Evolutionary conservation across 2,888 invertebrate genomes (phyloP), one percentile per base, ranked within the genome.

Genomic region (Drosophila paramelanica): DNA sequence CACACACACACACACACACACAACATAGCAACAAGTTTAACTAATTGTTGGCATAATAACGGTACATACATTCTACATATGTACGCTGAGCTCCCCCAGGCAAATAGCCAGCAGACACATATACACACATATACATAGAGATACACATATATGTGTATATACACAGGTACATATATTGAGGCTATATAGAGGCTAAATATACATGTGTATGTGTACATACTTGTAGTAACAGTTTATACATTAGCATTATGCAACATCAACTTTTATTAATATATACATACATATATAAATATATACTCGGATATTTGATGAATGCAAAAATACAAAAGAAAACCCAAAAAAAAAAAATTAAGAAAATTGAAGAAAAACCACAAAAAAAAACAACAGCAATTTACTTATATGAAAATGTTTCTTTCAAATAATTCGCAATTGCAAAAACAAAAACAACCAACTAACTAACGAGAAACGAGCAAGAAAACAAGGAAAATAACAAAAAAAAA

Each of bases 11-110:
- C 33, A 36, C 8, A 67, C 23, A 61, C 14, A 67, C 20, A 46
- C 23, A 52, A 27, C n/a, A 45, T 13, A 47, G 49, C 13, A 47
- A 49, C 38, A 20, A 51, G 38, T 64, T 39, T 59, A 67, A 74
- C 59, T 65, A 71, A 79, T 70, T 86, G 68, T 82, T 66, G 74
- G 31, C 53, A 46, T 66, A 27, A 50, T 31, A 50, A 64, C 23
- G 73, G 82, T 83, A 89, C 82, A 83, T 83, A 83, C 89, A 89
- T 83, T 83, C 84, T 83, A 83, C 89, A 83, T 83, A 83, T 83
- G 89, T 89, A 89, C 61, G 67, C 74, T 61, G 47, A 68, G 57
- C 69, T 75, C 36, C 31, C 25, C 36, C 43, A 66, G 45, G 56
- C 52, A 38, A 39, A 66, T 36, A 41, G 52, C 67, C 67, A 67